These are phyloP conservation scores for Zootoca vivipara DNA, from an alignment of 2,113 vertebrate genomes.

Conservation along the genomic window DNA sequence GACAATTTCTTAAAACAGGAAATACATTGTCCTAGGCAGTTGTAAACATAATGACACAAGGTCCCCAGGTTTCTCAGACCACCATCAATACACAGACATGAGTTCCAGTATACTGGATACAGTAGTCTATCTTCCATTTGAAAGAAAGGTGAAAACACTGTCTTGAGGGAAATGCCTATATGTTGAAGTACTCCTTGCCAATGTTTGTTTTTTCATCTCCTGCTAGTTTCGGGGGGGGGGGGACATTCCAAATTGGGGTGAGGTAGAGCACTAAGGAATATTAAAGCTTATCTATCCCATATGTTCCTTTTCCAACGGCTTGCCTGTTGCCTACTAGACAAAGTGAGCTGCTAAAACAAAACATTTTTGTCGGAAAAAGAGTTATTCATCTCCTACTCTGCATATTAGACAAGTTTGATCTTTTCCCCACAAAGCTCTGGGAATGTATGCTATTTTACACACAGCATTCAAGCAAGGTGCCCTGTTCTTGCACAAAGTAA, in stretches of 20 bases:
- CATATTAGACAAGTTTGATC: background rate
- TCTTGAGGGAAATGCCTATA: background rate
- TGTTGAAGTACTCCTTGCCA: background rate
- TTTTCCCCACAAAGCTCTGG: accelerated
- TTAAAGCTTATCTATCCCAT: background rate
- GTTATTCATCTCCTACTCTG: background rate
- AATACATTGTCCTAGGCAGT: slow-evolving; percentile 3
- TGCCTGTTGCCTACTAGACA: background rate
- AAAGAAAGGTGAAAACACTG: background rate
- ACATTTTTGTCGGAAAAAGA: background rate
- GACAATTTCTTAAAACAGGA: background rate
- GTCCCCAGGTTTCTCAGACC: accelerated
- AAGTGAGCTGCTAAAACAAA: background rate
- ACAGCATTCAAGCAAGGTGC: background rate
- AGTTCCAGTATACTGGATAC: background rate
- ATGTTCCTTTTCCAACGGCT: background rate
- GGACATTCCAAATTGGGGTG: background rate
- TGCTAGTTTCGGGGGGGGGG: no score
- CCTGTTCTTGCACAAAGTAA: background rate
- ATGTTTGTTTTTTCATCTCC: background rate
- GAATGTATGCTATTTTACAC: slow-evolving; percentile 25
- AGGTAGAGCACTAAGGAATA: background rate
- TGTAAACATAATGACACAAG: background rate
- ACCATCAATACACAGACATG: background rate
- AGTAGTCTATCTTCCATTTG: background rate